These are phyloP conservation scores for Callocephalon fimbriatum DNA, from an alignment of 2,113 vertebrate genomes.

Conservation along the genomic window DNA sequence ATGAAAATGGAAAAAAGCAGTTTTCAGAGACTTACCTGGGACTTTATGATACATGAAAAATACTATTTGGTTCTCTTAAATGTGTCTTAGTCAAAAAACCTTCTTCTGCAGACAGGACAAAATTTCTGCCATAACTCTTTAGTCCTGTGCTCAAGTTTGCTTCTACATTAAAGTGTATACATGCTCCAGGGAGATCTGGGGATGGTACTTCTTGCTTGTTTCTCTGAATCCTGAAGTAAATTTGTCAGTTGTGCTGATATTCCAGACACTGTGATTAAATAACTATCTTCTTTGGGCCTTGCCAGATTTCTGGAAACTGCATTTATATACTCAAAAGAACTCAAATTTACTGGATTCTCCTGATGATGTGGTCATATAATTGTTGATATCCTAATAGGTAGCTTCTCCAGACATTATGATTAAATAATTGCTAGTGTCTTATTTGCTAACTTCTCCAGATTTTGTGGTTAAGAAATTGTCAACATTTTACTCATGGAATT, in stretches of 20 bases:
- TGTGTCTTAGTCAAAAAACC: rapidly evolving
- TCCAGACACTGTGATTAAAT: not conserved
- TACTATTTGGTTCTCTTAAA: not conserved
- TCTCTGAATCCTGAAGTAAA: not conserved
- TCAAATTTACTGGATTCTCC: not conserved
- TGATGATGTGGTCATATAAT: not conserved
- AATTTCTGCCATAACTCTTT: not conserved
- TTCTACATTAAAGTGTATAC: not conserved
- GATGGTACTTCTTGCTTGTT: not conserved
- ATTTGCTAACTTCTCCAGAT: not conserved
- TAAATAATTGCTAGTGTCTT: not conserved
- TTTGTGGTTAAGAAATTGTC: not conserved
- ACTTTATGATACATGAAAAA: not conserved
- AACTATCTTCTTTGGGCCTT: not conserved
- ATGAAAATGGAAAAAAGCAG: not conserved
- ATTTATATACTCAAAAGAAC: not conserved
- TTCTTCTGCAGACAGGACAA: not conserved
- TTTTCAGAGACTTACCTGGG: not conserved
- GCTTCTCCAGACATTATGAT: not conserved
- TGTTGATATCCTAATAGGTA: not conserved
- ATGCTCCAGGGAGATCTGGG: not conserved
- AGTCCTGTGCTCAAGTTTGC: not conserved
- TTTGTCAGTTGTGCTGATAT: not conserved
- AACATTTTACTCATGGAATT: not conserved
- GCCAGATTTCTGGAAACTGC: not conserved